Conservation (phyloP, 2,113 vertebrate genomes). For the Ictalurus punctatus region DNA sequence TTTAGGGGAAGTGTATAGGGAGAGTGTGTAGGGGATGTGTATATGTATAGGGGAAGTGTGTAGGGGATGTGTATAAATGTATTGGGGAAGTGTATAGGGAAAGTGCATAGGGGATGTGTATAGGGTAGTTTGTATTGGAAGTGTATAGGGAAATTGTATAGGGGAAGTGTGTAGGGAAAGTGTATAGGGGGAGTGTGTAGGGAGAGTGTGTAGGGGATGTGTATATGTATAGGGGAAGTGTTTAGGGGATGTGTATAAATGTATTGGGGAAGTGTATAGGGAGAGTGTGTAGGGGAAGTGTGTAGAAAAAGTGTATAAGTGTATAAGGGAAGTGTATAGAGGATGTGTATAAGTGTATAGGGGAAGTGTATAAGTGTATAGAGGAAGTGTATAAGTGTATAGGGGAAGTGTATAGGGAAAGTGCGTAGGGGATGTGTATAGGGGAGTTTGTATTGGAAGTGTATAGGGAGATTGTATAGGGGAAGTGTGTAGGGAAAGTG, state of each 20-base stretch:
- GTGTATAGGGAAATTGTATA: background rate
- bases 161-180: background rate
- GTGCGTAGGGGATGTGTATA: background rate
- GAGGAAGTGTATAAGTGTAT: background rate
- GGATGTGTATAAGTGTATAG: background rate
- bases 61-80: no score
- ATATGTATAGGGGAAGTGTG: no score
- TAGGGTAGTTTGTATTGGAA: no score
- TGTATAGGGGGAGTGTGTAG: background rate
- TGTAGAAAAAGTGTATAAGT: no score
- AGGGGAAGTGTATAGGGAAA: background rate
- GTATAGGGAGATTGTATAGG: no score
- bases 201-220: no score
- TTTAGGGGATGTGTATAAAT: background rate
- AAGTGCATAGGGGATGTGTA: background rate
- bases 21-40: background rate
- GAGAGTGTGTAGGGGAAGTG: background rate
- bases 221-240: background rate
- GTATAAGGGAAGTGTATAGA: no score
- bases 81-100: background rate
- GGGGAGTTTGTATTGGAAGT: background rate
- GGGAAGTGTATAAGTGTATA: background rate
- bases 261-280: background rate
- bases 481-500: background rate
- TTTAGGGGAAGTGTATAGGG: background rate